Conservation (phyloP, 1,140 invertebrate genomes). For the Dolichoris vasculosae region DNA sequence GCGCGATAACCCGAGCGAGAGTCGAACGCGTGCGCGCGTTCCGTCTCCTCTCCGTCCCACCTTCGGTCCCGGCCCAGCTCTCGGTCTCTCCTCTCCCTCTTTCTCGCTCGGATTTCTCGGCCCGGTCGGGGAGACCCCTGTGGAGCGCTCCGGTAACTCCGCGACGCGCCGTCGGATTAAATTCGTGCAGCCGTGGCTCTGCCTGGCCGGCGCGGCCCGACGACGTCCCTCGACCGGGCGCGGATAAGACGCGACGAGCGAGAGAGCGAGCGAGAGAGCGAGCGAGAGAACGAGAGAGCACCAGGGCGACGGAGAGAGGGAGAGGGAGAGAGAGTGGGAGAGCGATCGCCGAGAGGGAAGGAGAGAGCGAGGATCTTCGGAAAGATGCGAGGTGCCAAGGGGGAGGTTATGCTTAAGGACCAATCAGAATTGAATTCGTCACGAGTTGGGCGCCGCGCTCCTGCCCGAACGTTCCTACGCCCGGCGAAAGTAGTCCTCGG, state of each 20-base stretch:
- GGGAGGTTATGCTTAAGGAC: constrained; percentile 74
- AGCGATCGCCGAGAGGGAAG: constrained; percentile 10
- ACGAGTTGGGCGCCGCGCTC: constrained; percentile 65
- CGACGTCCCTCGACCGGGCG: constrained; percentile 31
- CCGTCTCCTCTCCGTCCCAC: constrained; percentile 51
- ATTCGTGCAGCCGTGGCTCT: constrained; percentile 62
- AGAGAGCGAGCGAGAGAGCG: constrained; percentile 11
- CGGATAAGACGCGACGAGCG: constrained; percentile 60
- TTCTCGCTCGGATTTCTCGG: constrained; percentile 48
- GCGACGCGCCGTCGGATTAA: constrained; percentile 72
- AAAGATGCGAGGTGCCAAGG: constrained; percentile 61
- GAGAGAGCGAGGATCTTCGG: constrained; percentile 48
- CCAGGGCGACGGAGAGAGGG: constrained; percentile 15
- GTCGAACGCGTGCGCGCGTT: constrained; percentile 44
- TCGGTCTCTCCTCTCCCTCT: constrained; percentile 47
- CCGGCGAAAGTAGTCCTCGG: constrained; percentile 68
- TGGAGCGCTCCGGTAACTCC: constrained; percentile 68
- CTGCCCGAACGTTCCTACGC: constrained; percentile 60
- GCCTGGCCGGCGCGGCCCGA: background rate
- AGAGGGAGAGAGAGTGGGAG: constrained; percentile 51
- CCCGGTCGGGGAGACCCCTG: constrained; percentile 65
- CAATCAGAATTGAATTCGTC: constrained; percentile 76
- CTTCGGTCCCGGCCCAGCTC: constrained; percentile 29
- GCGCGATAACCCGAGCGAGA: constrained; percentile 44
- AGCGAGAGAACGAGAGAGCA: constrained; percentile 41